These are phyloP conservation scores for Brenthis ino DNA, from an alignment of 2,888 invertebrate species.

Conservation along the genomic window DNA sequence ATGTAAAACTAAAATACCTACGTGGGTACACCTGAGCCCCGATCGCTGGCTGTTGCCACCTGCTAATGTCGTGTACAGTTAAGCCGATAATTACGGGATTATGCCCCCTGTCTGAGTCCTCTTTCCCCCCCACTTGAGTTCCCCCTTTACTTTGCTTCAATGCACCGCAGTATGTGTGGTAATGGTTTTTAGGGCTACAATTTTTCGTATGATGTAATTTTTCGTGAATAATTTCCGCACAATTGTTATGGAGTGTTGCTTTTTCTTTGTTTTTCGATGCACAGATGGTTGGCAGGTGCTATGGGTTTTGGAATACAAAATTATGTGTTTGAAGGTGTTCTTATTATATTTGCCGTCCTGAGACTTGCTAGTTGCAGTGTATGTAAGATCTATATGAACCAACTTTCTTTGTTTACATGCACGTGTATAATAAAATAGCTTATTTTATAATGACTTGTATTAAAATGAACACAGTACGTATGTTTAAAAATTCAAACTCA, in stretches of 20 bases:
- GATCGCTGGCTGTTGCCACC: constrained; percentile 63
- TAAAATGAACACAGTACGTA: too few relatives aligned
- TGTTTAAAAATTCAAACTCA: too few relatives aligned
- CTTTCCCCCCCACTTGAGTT: constrained; percentile 52
- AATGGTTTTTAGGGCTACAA: constrained; percentile 76
- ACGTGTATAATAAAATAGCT: too few relatives aligned
- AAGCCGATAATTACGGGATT: constrained; percentile 82
- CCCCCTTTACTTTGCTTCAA: constrained; percentile 67
- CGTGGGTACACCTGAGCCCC: constrained; percentile 43
- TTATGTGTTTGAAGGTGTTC: constrained; percentile 36
- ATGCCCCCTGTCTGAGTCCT: constrained; percentile 55
- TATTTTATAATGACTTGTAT: too few relatives aligned
- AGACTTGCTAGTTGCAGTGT: constrained; percentile 2
- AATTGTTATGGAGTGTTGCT: constrained; percentile 51
- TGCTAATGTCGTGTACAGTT: constrained; percentile 77
- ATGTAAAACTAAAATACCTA: constrained; percentile 56
- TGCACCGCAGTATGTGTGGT: constrained; percentile 72
- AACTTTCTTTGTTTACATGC: too few relatives aligned
- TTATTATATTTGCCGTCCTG: constrained; percentile 27
- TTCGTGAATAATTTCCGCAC: constrained; percentile 65
- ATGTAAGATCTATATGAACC: neutral
- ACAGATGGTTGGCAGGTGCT: constrained; percentile 40
- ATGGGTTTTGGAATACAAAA: constrained; percentile 37
- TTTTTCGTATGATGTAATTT: constrained; percentile 68
- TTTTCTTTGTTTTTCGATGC: constrained; percentile 43